These are phyloP conservation scores for Mormyrops boulengeri DNA, from an alignment of 2,797 vertebrate species.

Conservation along the genomic window DNA sequence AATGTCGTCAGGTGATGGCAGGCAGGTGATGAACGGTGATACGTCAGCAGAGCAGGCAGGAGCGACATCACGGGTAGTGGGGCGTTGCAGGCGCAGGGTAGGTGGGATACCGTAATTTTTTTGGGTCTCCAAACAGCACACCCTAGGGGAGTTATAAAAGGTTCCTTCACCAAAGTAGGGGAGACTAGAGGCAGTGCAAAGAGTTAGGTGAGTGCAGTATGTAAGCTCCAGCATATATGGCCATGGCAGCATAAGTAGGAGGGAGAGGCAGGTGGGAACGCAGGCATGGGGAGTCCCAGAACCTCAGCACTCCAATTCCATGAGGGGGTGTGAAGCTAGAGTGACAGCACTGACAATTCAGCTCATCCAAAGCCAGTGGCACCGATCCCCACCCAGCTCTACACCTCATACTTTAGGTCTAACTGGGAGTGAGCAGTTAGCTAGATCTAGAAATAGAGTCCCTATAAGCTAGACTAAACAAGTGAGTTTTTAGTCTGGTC, in stretches of 20 bases:
- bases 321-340: neutral
- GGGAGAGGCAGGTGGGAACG: neutral
- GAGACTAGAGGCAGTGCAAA: neutral
- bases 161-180: neutral
- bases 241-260: neutral
- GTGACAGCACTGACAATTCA: neutral
- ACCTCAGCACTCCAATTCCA: neutral
- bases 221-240: neutral
- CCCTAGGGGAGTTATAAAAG: neutral
- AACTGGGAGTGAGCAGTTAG: neutral
- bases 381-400: neutral
- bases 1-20: neutral
- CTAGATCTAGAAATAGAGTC: neutral
- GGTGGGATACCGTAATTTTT: neutral
- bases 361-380: neutral
- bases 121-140: neutral
- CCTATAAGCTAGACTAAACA: neutral
- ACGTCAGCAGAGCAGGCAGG: neutral
- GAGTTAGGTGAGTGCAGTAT: neutral
- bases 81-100: neutral
- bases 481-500: neutral
- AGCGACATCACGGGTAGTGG: neutral
- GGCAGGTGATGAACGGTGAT: neutral
- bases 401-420: neutral
- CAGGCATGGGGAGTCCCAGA: neutral